These are phyloP conservation scores for Chionoecetes opilio DNA, from an alignment of 1,140 invertebrate species.

Conservation along the genomic window DNA sequence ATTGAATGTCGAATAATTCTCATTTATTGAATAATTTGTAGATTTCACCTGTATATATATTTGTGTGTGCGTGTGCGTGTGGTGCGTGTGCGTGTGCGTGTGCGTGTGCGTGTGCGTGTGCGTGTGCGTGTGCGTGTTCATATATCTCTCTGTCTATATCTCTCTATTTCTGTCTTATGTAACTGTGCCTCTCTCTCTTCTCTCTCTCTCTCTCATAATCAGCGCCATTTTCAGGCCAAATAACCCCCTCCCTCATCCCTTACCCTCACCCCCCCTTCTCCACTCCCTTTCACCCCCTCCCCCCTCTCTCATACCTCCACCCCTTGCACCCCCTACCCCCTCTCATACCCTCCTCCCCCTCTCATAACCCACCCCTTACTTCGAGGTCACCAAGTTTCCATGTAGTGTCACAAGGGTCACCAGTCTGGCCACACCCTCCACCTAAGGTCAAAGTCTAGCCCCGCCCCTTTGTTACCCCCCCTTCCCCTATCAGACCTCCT, in stretches of 20 bases:
- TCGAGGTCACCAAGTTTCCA: neutral
- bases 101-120: no score
- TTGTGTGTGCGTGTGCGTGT: no score
- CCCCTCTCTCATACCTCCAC: neutral
- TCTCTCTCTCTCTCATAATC: neutral
- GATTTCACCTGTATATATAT: no score
- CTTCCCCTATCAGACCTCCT: neutral
- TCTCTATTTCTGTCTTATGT: neutral
- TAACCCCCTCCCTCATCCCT: no score
- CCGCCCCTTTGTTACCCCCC: neutral
- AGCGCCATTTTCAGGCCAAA: no score
- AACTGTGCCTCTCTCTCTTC: slow-evolving; percentile 2
- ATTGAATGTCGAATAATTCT: no score
- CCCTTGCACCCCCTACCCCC: neutral
- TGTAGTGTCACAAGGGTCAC: slow-evolving; percentile 1
- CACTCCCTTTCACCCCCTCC: neutral
- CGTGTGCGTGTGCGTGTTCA: no score
- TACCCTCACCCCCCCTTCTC: no score
- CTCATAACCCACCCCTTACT: no score
- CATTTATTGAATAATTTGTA: no score
- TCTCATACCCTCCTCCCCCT: neutral
- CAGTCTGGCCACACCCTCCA: slow-evolving; percentile 22
- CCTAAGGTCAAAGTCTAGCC: neutral
- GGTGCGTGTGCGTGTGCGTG: no score
- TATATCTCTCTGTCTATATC: neutral